These are phyloP conservation scores for Brassicogethes aeneus DNA, from an alignment of 2,888 invertebrate genomes.

Conservation along the genomic window DNA sequence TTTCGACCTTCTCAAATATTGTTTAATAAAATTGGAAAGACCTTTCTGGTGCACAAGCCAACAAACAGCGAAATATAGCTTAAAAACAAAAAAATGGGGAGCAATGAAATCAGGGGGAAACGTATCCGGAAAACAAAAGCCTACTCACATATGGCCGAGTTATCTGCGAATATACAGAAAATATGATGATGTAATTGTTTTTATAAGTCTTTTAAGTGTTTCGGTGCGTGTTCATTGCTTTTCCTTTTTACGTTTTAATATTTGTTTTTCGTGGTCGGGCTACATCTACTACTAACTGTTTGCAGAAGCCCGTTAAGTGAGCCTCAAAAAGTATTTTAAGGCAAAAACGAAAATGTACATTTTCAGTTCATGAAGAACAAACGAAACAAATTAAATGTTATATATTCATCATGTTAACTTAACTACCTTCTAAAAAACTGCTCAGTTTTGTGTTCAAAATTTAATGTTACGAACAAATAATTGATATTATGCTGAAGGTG, in stretches of 20 bases:
- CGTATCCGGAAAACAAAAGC: constrained; percentile 32
- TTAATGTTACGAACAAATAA: too few relatives aligned
- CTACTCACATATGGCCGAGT: constrained; percentile 41
- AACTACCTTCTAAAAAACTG: too few relatives aligned
- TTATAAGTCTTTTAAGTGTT: constrained; percentile 6
- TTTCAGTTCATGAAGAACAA: too few relatives aligned
- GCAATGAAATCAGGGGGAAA: constrained; percentile 18
- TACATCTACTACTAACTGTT: constrained; percentile 10
- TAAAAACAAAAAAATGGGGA: background rate
- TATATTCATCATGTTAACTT: too few relatives aligned
- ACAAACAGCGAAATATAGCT: background rate
- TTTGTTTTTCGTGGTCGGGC: constrained; percentile 8
- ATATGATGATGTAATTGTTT: constrained; percentile 25
- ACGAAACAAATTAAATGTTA: too few relatives aligned
- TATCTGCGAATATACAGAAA: constrained; percentile 39
- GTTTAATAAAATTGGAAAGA: background rate
- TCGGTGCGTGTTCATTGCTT: constrained; percentile 13
- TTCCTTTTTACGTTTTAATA: constrained; percentile 7
- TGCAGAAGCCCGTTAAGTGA: too few relatives aligned
- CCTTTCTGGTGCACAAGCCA: background rate
- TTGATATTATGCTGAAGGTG: too few relatives aligned
- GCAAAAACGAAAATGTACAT: too few relatives aligned
- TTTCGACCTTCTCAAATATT: background rate
- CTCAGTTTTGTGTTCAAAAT: too few relatives aligned
- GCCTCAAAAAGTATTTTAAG: too few relatives aligned